These are phyloP conservation scores for Quadroppia sp. DNA, from an alignment of 2,888 invertebrate genomes.

Conservation along the genomic window DNA sequence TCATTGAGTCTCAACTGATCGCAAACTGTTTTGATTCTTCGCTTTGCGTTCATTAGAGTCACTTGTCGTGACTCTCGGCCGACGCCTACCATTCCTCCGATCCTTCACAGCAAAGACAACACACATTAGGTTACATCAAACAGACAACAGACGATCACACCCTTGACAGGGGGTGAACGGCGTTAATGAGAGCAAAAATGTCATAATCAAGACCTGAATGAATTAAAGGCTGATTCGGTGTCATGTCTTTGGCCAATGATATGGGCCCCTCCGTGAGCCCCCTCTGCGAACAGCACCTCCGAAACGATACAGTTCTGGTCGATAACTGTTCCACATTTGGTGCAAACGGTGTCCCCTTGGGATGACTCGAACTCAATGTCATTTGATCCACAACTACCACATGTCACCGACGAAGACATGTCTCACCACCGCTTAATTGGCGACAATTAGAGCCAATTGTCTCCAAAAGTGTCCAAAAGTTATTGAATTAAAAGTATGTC, in stretches of 20 bases:
- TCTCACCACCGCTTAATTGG: too few relatives aligned
- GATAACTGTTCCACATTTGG: slow-evolving; percentile 88
- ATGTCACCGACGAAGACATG: slow-evolving; percentile 46
- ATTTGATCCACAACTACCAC: slow-evolving; percentile 58
- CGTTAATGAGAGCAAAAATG: background rate
- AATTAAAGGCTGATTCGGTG: slow-evolving; percentile 58
- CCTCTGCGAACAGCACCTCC: slow-evolving; percentile 93
- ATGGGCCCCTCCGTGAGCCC: slow-evolving; percentile 66
- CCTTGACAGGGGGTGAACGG: too few relatives aligned
- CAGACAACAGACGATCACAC: too few relatives aligned
- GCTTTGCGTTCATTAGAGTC: slow-evolving; percentile 55
- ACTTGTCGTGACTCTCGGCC: slow-evolving; percentile 50
- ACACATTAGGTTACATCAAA: too few relatives aligned
- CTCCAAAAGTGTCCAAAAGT: too few relatives aligned
- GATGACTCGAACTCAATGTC: slow-evolving; percentile 92
- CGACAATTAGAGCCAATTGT: too few relatives aligned
- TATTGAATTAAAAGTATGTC: too few relatives aligned
- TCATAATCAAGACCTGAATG: background rate
- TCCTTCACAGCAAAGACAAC: background rate
- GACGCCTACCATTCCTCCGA: slow-evolving; percentile 42
- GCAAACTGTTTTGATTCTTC: slow-evolving; percentile 77
- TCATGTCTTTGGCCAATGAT: slow-evolving; percentile 85
- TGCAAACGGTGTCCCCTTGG: slow-evolving; percentile 92
- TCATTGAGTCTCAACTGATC: slow-evolving; percentile 80
- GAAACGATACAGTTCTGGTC: slow-evolving; percentile 95